Percentiles rank a stretch among this genome's conserved stretches.
Evolutionary conservation across 35 echinoderm and acorn worm genomes (phyloP).

Genomic region (Hemicentrotus pulcherrimus): DNA sequence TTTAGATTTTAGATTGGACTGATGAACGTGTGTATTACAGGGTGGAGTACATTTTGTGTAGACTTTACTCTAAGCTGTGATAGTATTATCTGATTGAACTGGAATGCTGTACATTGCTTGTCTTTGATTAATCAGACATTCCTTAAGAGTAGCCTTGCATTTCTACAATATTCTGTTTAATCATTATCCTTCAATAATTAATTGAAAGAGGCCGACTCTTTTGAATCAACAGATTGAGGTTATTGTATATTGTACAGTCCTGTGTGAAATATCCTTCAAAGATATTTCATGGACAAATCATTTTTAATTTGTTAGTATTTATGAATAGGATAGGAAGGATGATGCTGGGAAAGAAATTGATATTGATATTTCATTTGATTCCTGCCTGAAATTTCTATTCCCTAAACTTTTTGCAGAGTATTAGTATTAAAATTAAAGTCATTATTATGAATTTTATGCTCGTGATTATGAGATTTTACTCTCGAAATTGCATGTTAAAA

Average conservation of each 20-base stretch:
- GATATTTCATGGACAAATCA: neutral
- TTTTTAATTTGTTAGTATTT: neutral
- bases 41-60: neutral
- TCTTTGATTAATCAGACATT: slow-evolving; percentile 17
- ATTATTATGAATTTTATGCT: neutral
- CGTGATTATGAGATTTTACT: neutral
- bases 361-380: neutral
- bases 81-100: neutral
- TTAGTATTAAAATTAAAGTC: neutral
- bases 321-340: neutral
- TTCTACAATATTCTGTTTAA: neutral
- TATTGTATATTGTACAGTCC: neutral
- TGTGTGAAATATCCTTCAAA: neutral
- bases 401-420: neutral
- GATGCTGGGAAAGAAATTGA: neutral
- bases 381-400: neutral
- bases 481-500: neutral
- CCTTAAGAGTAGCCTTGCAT: neutral
- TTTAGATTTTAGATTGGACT: neutral
- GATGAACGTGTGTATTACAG: neutral
- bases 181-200: neutral
- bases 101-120: neutral
- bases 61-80: neutral
- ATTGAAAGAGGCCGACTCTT: neutral
- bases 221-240: neutral